These are phyloP conservation scores for Australoheros scitulus DNA, from an alignment of 2,113 vertebrate species.

Conservation along the genomic window DNA sequence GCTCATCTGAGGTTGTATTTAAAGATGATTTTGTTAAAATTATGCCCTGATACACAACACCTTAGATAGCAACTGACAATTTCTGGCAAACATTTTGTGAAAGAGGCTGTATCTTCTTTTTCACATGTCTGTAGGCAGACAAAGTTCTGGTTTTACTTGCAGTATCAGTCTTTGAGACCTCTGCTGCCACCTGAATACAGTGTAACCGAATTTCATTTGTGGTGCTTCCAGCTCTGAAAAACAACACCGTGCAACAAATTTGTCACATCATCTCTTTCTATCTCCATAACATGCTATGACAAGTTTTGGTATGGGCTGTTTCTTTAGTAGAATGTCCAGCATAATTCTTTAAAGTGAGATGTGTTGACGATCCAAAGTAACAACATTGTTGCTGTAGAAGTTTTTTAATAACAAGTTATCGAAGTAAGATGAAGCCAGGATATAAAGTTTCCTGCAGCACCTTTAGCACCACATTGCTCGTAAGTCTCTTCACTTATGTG, in stretches of 20 bases:
- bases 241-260: background rate
- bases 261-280: background rate
- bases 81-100: background rate
- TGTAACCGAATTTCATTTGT: background rate
- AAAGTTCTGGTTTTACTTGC: background rate
- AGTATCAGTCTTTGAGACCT: background rate
- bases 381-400: no score
- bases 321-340: background rate
- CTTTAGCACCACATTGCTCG: background rate
- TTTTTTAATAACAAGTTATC: no score
- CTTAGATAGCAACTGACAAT: background rate
- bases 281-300: background rate
- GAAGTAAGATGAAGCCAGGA: background rate
- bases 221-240: background rate
- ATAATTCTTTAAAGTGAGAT: background rate
- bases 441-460: constrained; percentile 1
- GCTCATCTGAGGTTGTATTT: background rate
- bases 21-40: background rate
- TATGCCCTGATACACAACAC: background rate
- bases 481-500: background rate
- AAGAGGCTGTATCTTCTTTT: background rate
- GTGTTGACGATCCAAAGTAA: background rate
- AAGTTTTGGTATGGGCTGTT: background rate
- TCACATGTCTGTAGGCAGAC: background rate
- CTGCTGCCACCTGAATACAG: background rate